Percentiles rank a stretch among this genome's conserved stretches.
Conservation (phyloP, 2,888 invertebrate species). For the Platycheirus albimanus region DNA sequence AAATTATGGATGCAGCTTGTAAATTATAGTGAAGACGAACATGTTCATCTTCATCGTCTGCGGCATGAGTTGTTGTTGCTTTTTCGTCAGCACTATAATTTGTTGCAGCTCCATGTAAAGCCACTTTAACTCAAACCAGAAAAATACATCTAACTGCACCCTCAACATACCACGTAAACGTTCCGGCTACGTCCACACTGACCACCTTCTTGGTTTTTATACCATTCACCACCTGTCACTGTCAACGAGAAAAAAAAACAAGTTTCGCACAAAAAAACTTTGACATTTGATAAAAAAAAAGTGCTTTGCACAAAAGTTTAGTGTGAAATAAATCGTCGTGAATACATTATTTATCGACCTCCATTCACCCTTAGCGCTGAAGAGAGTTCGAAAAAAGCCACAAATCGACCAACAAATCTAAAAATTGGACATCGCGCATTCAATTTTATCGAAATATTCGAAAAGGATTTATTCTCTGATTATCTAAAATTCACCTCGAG, state of each 20-base stretch:
- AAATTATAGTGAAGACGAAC: no score
- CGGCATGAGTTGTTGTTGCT: no score
- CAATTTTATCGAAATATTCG: constrained; percentile 29
- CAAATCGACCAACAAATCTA: constrained; percentile 19
- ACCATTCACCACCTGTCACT: constrained; percentile 25
- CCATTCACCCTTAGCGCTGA: constrained; percentile 70
- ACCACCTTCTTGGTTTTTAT: not conserved
- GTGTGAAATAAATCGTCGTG: constrained; percentile 60
- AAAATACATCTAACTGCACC: no score
- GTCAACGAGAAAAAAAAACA: constrained; percentile 8
- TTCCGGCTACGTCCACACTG: no score
- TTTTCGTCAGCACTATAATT: no score
- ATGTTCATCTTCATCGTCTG: no score
- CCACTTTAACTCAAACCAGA: no score
- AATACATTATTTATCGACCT: constrained; percentile 66
- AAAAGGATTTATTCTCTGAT: constrained; percentile 46
- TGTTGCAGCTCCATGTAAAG: no score
- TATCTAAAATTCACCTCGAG: constrained; percentile 38
- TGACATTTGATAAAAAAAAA: constrained; percentile 10
- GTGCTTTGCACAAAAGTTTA: constrained; percentile 32
- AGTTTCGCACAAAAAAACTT: constrained; percentile 8
- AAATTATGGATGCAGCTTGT: no score
- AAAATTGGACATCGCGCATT: constrained; percentile 10
- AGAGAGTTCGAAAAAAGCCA: constrained; percentile 39
- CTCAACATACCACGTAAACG: no score